These are phyloP conservation scores for Psittacula cyanocephala DNA, from an alignment of 2,113 vertebrate genomes.

Conservation along the genomic window DNA sequence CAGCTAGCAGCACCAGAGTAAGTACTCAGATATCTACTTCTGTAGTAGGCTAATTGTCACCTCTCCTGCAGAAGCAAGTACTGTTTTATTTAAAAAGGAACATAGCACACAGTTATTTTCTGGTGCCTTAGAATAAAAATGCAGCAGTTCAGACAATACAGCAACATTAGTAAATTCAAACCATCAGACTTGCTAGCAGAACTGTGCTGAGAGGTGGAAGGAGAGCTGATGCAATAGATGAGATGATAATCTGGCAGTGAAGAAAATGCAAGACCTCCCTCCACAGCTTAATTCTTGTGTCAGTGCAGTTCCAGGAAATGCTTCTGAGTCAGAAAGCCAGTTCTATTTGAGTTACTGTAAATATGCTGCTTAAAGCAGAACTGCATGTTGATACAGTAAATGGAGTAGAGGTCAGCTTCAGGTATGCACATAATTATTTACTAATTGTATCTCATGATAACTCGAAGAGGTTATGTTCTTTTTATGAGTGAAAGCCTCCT, in stretches of 20 bases:
- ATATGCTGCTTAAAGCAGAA: neutral
- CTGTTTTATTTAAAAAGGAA: neutral
- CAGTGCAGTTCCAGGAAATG: neutral
- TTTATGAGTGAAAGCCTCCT: neutral
- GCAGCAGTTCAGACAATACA: neutral
- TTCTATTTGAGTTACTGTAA: neutral
- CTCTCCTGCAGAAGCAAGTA: neutral
- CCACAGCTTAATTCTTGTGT: neutral
- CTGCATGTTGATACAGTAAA: neutral
- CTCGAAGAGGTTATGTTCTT: neutral
- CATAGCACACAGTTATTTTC: neutral
- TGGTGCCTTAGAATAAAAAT: neutral
- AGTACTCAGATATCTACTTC: neutral
- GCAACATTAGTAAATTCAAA: neutral
- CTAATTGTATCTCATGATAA: neutral
- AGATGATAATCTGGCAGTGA: neutral
- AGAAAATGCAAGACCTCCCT: neutral
- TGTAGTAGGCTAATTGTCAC: neutral
- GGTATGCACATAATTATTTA: neutral
- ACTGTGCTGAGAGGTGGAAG: neutral
- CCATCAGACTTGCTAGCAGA: neutral
- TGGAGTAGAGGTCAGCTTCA: neutral
- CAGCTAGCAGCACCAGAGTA: neutral
- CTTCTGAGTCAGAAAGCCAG: neutral
- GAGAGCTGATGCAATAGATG: neutral